Evolutionary conservation across 2,113 vertebrate species (phyloP).

Genomic region (Butorides virescens): DNA sequence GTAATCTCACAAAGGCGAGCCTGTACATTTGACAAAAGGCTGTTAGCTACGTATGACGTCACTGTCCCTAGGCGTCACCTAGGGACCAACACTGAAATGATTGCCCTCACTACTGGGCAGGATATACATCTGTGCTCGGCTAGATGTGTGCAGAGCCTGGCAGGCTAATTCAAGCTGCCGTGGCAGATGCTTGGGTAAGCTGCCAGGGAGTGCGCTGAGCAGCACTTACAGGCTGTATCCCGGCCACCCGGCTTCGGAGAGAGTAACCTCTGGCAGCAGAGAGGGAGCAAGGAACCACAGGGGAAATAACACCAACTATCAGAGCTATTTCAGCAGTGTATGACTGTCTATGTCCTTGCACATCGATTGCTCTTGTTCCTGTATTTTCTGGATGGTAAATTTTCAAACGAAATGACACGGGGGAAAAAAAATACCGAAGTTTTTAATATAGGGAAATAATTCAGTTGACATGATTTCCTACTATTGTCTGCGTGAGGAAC

Average conservation of each 20-base stretch:
- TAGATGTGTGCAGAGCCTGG: background rate
- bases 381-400: background rate
- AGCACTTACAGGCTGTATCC: background rate
- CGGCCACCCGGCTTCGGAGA: rapidly evolving
- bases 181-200: background rate
- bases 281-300: background rate
- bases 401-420: background rate
- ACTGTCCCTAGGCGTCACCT: background rate
- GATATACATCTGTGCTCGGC: background rate
- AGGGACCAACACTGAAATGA: no score
- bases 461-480: background rate
- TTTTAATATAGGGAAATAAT: background rate
- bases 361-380: background rate
- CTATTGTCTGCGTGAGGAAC: background rate
- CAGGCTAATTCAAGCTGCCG: background rate
- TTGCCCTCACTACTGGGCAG: background rate
- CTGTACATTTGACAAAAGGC: background rate
- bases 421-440: background rate
- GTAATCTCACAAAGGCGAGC: background rate
- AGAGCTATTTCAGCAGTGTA: background rate
- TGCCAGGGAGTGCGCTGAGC: background rate
- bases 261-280: background rate
- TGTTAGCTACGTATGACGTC: rapidly evolving
- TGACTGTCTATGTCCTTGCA: background rate
- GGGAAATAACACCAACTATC: background rate